Base-by-base conservation (phyloP, 2,113 vertebrate species). In the Hemicordylus capensis region DNA sequence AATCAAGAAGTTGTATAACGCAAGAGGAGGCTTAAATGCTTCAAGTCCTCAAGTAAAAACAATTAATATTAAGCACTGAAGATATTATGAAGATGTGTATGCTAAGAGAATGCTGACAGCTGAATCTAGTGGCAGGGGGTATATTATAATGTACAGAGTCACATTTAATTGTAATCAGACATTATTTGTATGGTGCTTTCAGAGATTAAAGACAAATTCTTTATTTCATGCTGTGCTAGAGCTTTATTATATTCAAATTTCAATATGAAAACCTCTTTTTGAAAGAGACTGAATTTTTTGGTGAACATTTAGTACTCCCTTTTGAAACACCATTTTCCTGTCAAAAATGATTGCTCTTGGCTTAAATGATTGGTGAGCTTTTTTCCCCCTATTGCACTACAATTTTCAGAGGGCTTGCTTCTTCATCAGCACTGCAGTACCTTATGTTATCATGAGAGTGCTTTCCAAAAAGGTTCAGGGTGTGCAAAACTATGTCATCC, bases 61-160 rank as follows among this genome's bases (percentile, higher is more conserved):
- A 58, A 75, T 76, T 76, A 82, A 77, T 22, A 80, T 86, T 66
- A 86, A 4, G 58, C 11, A 26, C 76, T 31, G 28, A 26, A 0
- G 58, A 39, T 46, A 59, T 22, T 0, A 48, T 72, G 46, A 22
- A 73, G 12, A 28, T 19, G 31, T 2, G 1, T 1, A 0, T 0
- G 31, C 2, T 67, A 44, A 0, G 34, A 48, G 3, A 48, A 58
- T 0, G 0, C 0, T 15, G 19, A 70, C 37, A 54, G 54, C 56
- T 83, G 31, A 70, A 54, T 34, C 58, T 63, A n/a, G 66, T 48
- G 76, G 28, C 79, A 75, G 74, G 44, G 51, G 80, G 46, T 87
- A 76, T 72, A 90, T 85, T 66, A 48, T 12, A 81, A 59, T 63
- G 66, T 85, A 51, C 14, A 37, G 70, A 87, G 4, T 9, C n/a